These are phyloP conservation scores for Scaptomyza caliginosa DNA, from an alignment of 2,888 invertebrate species.

Conservation along the genomic window DNA sequence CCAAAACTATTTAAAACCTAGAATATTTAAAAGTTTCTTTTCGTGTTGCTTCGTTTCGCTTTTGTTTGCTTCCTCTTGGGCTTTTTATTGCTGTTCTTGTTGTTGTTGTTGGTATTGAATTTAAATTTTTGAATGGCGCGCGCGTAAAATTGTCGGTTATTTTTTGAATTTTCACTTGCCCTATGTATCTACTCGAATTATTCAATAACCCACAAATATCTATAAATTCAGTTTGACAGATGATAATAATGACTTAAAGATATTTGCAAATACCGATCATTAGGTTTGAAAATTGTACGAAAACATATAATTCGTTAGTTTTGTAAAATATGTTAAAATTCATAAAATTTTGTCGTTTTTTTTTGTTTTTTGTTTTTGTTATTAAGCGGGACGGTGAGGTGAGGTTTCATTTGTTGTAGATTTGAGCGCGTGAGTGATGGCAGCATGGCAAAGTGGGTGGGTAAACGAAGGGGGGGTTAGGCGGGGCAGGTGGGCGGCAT, in stretches of 20 bases:
- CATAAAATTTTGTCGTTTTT: too few species aligned
- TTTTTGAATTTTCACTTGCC: constrained; percentile 63
- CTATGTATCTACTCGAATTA: constrained; percentile 30
- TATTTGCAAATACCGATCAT: constrained; percentile 16
- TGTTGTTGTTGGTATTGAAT: constrained; percentile 64
- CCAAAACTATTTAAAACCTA: not conserved
- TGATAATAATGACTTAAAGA: constrained; percentile 3
- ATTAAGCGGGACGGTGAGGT: not conserved
- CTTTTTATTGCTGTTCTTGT: constrained; percentile 39
- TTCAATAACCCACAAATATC: constrained; percentile 31
- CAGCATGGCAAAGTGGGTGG: constrained; percentile 1
- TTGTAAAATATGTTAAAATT: constrained; percentile 35
- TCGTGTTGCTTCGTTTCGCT: constrained; percentile 21
- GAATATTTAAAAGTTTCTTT: constrained; percentile 10
- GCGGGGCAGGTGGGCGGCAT: constrained; percentile 48
- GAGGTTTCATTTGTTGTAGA: constrained; percentile 46
- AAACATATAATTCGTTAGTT: constrained; percentile 8
- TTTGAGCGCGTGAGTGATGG: constrained; percentile 46
- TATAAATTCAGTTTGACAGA: constrained; percentile 13
- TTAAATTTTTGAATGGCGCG: constrained; percentile 79
- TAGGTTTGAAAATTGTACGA: not conserved
- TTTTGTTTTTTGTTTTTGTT: constrained; percentile 24
- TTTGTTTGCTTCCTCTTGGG: constrained; percentile 11
- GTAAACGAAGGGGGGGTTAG: not conserved
- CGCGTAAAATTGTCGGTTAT: constrained; percentile 77